Base-by-base conservation (phyloP, 2,888 invertebrate species). In the Xestobium rufovillosum region DNA sequence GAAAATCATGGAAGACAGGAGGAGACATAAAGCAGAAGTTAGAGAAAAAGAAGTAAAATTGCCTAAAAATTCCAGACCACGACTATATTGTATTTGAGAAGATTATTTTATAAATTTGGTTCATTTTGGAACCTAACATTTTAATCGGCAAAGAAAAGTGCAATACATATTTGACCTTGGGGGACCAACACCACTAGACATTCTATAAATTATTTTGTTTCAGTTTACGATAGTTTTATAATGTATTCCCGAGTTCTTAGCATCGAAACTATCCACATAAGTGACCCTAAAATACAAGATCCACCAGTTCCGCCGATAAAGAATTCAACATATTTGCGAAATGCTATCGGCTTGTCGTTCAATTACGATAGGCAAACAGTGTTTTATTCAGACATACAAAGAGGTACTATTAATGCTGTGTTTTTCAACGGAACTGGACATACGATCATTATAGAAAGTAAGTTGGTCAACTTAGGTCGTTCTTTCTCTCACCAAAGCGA, bases 381-480 rank as follows among this genome's bases (percentile, higher is more conserved):
- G 31, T 90, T 86, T 69, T 92, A 87, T 68, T 90, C 90, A 1
- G 91, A 91, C 65, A 88, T 91, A 43, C 87, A 89, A 60, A 72
- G 81, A 55, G 88, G 87, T 38, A 78, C 84, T 48, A 88, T 92
- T 56, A 83, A 84, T 66, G 73, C 78, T 17, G 89, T 87, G 30
- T 72, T 71, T 58, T 90, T 89, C 66, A 82, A 90, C 67, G 89
- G 89, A 31, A 72, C 74, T 16, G 74, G 73, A 1, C 84, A 87
- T 64, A 68, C 68, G 23, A 73, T 80, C 26, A 68, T 89, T 43
- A 73, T 85, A 6, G 75, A 78, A 51, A 75, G 80, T 78, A 60
- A 70, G 76, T 66, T 3, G 34, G 2, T 1, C 1, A 3, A 10
- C 34, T 36, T 4, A 13, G 31, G 12, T 19, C n/a, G 6, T 19